A percentile compares a stretch with the other conserved stretches of the same genome.
These are phyloP conservation scores for Solea senegalensis DNA, from an alignment of 2,113 vertebrate genomes.

Conservation along the genomic window DNA sequence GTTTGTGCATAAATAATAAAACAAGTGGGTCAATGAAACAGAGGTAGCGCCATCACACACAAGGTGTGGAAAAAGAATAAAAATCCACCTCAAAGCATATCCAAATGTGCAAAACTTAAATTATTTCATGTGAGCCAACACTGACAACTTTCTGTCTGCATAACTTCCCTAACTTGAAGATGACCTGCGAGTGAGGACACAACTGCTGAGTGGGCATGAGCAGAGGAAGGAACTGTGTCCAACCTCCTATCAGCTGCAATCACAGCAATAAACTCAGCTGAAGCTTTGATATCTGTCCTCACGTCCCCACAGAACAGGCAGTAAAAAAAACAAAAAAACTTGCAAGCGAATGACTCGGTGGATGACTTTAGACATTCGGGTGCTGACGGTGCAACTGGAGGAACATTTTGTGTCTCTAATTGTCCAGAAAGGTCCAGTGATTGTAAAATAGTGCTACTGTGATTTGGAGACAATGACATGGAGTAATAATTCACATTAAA, in stretches of 20 bases:
- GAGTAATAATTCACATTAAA: background rate
- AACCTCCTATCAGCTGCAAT: slow-evolving; percentile 14
- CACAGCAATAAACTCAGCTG: slow-evolving; percentile 23
- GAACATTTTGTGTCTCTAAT: background rate
- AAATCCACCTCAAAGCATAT: no score
- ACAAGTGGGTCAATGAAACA: no score
- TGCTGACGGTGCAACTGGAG: background rate
- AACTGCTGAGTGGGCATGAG: slow-evolving; percentile 48
- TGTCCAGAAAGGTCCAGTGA: background rate
- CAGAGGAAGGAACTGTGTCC: slow-evolving; percentile 14
- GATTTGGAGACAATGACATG: no score
- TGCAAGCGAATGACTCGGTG: slow-evolving; percentile 3
- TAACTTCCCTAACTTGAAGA: background rate
- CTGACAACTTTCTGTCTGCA: slow-evolving; percentile 12
- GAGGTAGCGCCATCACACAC: no score
- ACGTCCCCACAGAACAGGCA: background rate
- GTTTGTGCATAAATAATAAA: no score
- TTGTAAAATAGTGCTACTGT: background rate
- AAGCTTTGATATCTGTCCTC: background rate
- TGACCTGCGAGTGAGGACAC: slow-evolving; percentile 20
- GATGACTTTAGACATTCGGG: slow-evolving; percentile 15
- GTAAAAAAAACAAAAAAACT: background rate
- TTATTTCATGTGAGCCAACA: no score
- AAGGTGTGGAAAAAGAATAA: no score
- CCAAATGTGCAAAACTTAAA: no score